These are phyloP conservation scores for Gracilinanus agilis DNA, from an alignment of 2,113 vertebrate species.

Conservation along the genomic window DNA sequence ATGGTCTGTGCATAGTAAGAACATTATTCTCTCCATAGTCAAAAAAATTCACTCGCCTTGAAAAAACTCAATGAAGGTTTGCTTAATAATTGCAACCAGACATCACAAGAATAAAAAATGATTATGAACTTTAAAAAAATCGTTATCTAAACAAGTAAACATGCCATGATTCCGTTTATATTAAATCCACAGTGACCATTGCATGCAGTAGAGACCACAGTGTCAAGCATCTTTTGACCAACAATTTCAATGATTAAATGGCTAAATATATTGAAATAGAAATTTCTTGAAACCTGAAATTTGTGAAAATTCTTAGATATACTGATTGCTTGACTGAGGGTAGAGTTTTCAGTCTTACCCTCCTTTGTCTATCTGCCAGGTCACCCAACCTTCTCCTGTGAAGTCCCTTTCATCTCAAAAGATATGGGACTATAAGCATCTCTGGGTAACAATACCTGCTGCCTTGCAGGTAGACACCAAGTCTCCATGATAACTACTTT, in stretches of 20 bases:
- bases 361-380: neutral
- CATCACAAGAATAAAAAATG: neutral
- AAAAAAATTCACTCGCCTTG: neutral
- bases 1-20: neutral
- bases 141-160: neutral
- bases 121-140: neutral
- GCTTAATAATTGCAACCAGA: neutral
- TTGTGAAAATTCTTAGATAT: neutral
- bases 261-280: neutral
- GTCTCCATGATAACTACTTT: neutral
- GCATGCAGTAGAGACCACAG: neutral
- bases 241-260: neutral
- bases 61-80: neutral
- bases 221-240: neutral
- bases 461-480: neutral
- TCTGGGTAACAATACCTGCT: neutral
- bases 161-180: neutral
- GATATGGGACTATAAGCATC: neutral
- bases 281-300: neutral
- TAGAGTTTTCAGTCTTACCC: neutral
- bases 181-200: neutral
- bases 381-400: neutral
- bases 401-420: neutral
- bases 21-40: neutral
- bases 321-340: neutral